Evolutionary conservation across 2,797 vertebrate species (phyloP), one percentile per base, ranked within the genome.

Genomic region (Ciconia nigra): DNA sequence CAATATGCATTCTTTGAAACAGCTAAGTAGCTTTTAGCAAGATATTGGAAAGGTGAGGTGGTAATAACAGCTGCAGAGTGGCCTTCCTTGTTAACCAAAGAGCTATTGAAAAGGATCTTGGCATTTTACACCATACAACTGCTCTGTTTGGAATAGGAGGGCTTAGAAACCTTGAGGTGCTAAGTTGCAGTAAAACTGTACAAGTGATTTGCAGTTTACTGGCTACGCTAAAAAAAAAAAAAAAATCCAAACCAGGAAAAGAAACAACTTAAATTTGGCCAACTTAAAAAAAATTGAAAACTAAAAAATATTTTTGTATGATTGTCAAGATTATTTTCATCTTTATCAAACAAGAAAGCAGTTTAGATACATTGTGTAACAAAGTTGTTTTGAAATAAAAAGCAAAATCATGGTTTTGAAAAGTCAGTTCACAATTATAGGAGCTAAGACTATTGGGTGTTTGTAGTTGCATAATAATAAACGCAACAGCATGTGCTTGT

Each of bases 1-100:
- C 73, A 92, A 67, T 54, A 77, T 31, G 41, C 59, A 31, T 70
- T 73, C 78, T 84, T 91, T 83, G 87, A 87, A 89, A 80, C 19
- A 66, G 54, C 89, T 92, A 89, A 92, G 86, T 89, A 92, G 65
- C 74, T 97, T 95, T 96, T 91, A 94, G 82, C 35, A 69, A 87
- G 71, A 8, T 80, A 41, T 24, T 91, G 73, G 81, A 74, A 97
- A 93, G 71, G 63, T 71, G 83, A 96, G 84, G 42, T 65, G 37
- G 63, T 28, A 93, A 57, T 83, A 92, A 74, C 57, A 91, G 52
- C 61, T 35, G 39, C 62, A 85, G 83, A 93, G 71, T 51, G 71
- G 86, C 52, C 81, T 87, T 85, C 67, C 70, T 85, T 85, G 29
- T 87, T 71, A 87, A 69, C 31, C 76, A 33, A 84, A 93, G 70